phyloP scores from a whole-genome alignment of 2,113 vertebrate species.

The Hippocampus zosterae region DNA sequence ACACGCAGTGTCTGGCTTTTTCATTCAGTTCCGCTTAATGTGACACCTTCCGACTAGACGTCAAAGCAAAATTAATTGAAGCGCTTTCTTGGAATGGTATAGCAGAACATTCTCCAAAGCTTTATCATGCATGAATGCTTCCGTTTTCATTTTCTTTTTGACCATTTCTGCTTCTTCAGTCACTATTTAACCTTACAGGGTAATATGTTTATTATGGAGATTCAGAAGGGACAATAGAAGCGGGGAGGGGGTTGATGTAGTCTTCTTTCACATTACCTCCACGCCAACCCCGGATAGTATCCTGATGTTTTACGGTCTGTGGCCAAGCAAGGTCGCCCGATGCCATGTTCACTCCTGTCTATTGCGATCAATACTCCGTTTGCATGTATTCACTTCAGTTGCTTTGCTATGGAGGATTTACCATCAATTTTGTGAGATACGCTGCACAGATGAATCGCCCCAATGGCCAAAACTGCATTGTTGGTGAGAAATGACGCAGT shows the following conservation, averaged over 20 bases:
- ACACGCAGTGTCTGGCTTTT: slow-evolving; percentile 56
- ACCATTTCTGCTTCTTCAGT: background rate
- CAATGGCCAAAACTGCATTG: background rate
- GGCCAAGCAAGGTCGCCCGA: slow-evolving; percentile 23
- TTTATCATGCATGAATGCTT: background rate
- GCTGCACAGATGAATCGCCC: slow-evolving; percentile 3
- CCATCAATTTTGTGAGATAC: background rate
- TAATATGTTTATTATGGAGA: background rate
- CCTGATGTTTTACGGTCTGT: slow-evolving; percentile 30
- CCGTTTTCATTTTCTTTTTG: background rate
- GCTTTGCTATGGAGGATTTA: slow-evolving; percentile 12
- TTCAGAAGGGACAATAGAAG: background rate
- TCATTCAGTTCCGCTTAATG: slow-evolving; percentile 62
- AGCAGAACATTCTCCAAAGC: background rate
- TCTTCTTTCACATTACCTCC: background rate
- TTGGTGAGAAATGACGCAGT: slow-evolving; percentile 8
- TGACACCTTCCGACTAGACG: slow-evolving; percentile 43
- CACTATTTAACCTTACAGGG: background rate
- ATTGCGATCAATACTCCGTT: slow-evolving; percentile 37
- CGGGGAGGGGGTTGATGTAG: background rate
- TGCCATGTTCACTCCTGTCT: slow-evolving; percentile 16
- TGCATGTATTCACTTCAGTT: slow-evolving; percentile 28
- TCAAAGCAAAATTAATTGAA: slow-evolving; percentile 62
- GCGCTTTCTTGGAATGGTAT: slow-evolving; percentile 7
- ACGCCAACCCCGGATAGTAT: background rate